phyloP scores from a whole-genome alignment of 1,140 invertebrate species.

The Proales similis region DNA sequence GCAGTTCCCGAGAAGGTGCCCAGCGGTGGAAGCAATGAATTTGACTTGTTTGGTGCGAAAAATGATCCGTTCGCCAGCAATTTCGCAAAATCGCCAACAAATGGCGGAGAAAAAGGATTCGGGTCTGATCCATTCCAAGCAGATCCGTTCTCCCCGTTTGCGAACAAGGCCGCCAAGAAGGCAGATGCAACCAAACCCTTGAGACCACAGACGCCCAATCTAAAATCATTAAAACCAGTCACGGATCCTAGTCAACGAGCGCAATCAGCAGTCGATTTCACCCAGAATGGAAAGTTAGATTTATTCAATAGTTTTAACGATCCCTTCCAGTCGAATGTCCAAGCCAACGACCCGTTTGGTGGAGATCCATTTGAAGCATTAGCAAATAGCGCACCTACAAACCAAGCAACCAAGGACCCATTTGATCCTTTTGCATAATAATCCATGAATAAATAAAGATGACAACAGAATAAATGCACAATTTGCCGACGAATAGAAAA shows the following conservation, averaged over 20 bases:
- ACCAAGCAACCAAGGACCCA: constrained; percentile 10
- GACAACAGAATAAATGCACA: too few species aligned
- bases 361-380: constrained; percentile 22
- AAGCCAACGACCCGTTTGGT: constrained; percentile 1
- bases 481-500: too few species aligned
- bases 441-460: background rate
- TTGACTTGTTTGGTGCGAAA: too few species aligned
- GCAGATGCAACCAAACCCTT: background rate
- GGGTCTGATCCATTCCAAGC: constrained; percentile 18
- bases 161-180: background rate
- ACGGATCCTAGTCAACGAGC: constrained; percentile 9
- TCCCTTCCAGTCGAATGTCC: background rate
- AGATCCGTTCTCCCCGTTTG: constrained; percentile 11
- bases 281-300: constrained; percentile 15
- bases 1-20: background rate
- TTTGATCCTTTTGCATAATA: constrained; percentile 30
- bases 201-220: constrained; percentile 36
- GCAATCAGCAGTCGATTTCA: constrained; percentile 32
- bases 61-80: too few species aligned
- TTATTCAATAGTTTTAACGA: constrained; percentile 27
- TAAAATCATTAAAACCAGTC: constrained; percentile 16
- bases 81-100: too few species aligned
- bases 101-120: background rate
- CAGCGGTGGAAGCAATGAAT: background rate
- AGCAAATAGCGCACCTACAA: background rate